Base-by-base conservation (phyloP, 2,888 invertebrate genomes). In the Perizoma flavofasciatum region DNA sequence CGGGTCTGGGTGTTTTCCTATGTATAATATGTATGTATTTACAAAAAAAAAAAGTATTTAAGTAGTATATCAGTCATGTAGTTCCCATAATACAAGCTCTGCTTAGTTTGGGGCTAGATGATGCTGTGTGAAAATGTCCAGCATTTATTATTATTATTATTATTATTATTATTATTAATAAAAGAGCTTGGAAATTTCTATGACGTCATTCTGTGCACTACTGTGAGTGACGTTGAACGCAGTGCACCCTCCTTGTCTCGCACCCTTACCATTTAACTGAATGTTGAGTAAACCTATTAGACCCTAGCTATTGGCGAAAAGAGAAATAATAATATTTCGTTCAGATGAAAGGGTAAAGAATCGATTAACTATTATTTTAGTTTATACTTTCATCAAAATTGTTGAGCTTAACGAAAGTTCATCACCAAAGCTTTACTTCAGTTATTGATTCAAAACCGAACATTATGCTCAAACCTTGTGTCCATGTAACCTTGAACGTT, bases 221-320 rank as follows among this genome's bases (percentile, higher is more conserved):
- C 43, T 11, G 32, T 32, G 6, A 50, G 49, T 40, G 44, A 48
- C 45, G 34, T 11, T 40, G 35, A 34, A 49, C 41, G 57, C 53
- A 47, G 49, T 53, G 49, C 61, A 57, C 56, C 57, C 61, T 57
- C 50, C 46, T 53, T 61, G 61, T 57, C 39, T 50, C 41, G 53
- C 56, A 54, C 61, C 61, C 61, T 52, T 50, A 61, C 55, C 22
- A 55, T 59, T 48, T 51, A 49, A 47, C 52, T 49, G 46, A 53
- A 57, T 53, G 43, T 52, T 52, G 56, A 56, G 49, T 47, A 52
- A 49, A 45, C 33, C 41, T 49, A 51, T 47, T 48, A 8, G 48
- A 37, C 37, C 48, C 52, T 43, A 44, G 44, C 45, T 55, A 49
- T 47, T 47, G 7, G 7, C 11, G 35, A 49, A 49, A 33, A 49